Evolutionary conservation across 2,888 invertebrate genomes (phyloP).

Genomic region (Lepidocyrtinus sp.): DNA sequence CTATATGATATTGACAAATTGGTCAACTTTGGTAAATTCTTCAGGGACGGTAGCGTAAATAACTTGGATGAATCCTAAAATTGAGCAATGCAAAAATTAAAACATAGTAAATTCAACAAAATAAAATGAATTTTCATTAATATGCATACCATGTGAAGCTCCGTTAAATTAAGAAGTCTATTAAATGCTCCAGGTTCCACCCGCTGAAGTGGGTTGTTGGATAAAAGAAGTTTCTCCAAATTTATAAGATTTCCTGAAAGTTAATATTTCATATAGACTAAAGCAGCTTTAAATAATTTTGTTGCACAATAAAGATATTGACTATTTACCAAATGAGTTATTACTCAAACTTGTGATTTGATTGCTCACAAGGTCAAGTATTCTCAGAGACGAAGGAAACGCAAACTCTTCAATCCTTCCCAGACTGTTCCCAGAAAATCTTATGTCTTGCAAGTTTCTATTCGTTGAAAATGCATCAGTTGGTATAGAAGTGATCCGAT

Average conservation of each 20-base stretch:
- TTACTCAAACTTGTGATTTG: conserved; percentile 59
- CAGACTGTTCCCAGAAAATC: conserved; percentile 56
- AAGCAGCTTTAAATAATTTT: too few species aligned
- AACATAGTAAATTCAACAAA: too few species aligned
- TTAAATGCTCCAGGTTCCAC: conserved; percentile 62
- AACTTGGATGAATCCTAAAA: conserved; percentile 59
- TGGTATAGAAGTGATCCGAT: conserved; percentile 41
- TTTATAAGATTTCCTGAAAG: conserved; percentile 37
- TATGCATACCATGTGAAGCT: conserved; percentile 45
- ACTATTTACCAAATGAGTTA: conserved; percentile 50
- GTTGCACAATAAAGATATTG: too few species aligned
- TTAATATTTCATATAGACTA: too few species aligned
- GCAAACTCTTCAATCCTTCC: conserved; percentile 50
- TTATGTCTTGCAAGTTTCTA: conserved; percentile 48
- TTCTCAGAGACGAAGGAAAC: conserved; percentile 55
- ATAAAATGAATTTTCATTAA: too few species aligned
- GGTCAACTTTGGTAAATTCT: conserved; percentile 60
- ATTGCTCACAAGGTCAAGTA: conserved; percentile 60
- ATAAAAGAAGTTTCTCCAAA: conserved; percentile 54
- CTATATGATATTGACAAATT: conserved; percentile 65
- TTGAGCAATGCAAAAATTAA: too few species aligned
- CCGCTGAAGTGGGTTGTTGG: conserved; percentile 58
- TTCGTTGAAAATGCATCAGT: conserved; percentile 50
- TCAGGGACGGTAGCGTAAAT: conserved; percentile 59
- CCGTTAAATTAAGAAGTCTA: conserved; percentile 48